Conservation (phyloP, 2,888 invertebrate species). For the Rotaria macrura region DNA sequence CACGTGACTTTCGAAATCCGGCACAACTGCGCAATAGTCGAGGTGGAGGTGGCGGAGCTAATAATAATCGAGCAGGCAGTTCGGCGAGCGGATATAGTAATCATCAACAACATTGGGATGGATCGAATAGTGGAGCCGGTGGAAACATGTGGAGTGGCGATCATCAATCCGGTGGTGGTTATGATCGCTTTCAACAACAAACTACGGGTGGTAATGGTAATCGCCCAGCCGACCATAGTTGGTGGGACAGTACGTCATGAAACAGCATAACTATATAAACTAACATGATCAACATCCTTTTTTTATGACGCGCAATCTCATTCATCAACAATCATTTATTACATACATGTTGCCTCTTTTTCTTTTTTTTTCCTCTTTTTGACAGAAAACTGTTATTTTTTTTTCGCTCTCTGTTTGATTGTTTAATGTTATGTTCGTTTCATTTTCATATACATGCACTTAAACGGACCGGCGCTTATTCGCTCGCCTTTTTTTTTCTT, state of each 20-base stretch:
- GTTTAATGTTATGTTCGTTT: slow-evolving; percentile 3
- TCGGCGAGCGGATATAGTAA: background rate
- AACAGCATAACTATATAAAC: background rate
- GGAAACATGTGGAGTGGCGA: background rate
- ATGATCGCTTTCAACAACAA: slow-evolving; percentile 10
- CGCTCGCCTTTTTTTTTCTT: background rate
- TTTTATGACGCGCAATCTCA: background rate
- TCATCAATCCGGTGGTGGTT: background rate
- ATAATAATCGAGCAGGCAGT: background rate
- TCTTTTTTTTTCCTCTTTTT: no score
- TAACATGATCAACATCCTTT: background rate
- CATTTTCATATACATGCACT: background rate
- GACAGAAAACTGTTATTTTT: background rate
- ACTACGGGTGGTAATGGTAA: background rate
- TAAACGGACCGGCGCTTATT: background rate
- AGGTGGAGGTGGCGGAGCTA: background rate
- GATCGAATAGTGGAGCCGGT: background rate
- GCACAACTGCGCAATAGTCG: background rate
- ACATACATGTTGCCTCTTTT: background rate
- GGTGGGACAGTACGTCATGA: slow-evolving; percentile 17
- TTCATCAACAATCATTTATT: background rate
- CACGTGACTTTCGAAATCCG: background rate
- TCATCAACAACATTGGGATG: background rate
- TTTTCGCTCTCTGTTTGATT: background rate
- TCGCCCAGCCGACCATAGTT: slow-evolving; percentile 10